Base-by-base conservation (phyloP, 1,140 invertebrate genomes). In the Microvelia longipes region DNA sequence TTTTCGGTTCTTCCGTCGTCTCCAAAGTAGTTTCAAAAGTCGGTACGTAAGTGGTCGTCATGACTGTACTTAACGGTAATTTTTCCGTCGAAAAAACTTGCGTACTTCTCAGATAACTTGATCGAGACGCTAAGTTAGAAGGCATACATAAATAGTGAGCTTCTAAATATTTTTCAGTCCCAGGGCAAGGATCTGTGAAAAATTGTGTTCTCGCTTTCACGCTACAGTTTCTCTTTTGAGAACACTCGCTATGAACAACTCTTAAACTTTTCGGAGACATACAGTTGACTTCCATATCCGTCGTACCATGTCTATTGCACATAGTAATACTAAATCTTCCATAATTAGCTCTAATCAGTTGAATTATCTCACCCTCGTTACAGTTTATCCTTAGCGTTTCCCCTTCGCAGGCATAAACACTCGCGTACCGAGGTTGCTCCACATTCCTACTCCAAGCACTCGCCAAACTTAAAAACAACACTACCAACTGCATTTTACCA, bases 241-340 rank as follows among this genome's bases (percentile, higher is more conserved):
- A 88, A 81, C 92, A 95, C 85, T 85, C 90, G 81, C 83, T 87
- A 79, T 89, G 89, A 68, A 93, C 83, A 68, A 92, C 90, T 64
- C 89, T 82, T 72, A 91, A 83, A 68, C 89, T 90, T 77, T 88
- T 90, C 27, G 86, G 87, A 66, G 91, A 91, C 88, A 93, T 94
- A 79, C 94, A 97, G 80, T 96, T 94, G 74, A 96, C 92, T 80
- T 91, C 94, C 94, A 93, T 96, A 75, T 95, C 93, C 24, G 92
- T 92, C 81, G 93, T 90, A 70, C 94, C 94, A 78, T 95, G 91
- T 77, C 94, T 92, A 80, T 98, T 98, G 84, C 94, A 98, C 78
- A 96, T 93, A 75, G 92, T 93, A 80, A 96, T 94, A 71, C 91
- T 94, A 82, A 94, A 98, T 73, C 94, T 86, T 66, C 94, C 94